Percentiles rank a stretch among this genome's conserved stretches.
Evolutionary conservation across 2,888 invertebrate genomes (phyloP).

Genomic region (Sphaerolaimus hirsutus): DNA sequence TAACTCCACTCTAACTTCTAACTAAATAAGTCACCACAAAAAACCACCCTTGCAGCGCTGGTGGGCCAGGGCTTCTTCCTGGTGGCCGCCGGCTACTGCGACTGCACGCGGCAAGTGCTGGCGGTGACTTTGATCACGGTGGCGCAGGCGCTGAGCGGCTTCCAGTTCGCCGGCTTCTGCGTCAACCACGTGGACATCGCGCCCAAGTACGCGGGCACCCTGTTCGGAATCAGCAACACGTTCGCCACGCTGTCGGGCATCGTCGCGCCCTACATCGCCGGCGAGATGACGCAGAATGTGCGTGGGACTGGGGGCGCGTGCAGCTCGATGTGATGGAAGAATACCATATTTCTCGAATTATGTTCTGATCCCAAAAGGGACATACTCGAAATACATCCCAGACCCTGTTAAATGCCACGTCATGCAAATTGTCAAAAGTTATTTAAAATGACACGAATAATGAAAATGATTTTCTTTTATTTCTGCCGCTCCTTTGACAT

Average conservation of each 20-base stretch:
- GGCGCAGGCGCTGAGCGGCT: not conserved
- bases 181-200: slow-evolving; percentile 28
- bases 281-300: slow-evolving; percentile 17
- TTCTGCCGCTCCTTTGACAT: too few species aligned
- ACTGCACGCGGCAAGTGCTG: not conserved
- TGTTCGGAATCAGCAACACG: slow-evolving; percentile 27
- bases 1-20: too few species aligned
- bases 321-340: not conserved
- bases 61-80: not conserved
- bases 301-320: too few species aligned
- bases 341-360: too few species aligned
- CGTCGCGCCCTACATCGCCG: slow-evolving; percentile 23
- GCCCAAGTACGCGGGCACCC: slow-evolving; percentile 25
- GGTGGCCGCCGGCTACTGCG: not conserved
- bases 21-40: too few species aligned
- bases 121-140: not conserved
- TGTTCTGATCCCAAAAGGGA: too few species aligned
- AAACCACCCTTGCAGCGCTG: slow-evolving; percentile 1
- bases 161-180: slow-evolving; percentile 23
- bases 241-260: slow-evolving; percentile 26
- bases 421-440: too few species aligned
- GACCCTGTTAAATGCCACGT: too few species aligned
- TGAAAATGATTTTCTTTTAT: too few species aligned
- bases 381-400: too few species aligned
- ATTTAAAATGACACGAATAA: too few species aligned